These are phyloP conservation scores for Drosophila anomelani DNA, from an alignment of 2,888 invertebrate species.

Conservation along the genomic window DNA sequence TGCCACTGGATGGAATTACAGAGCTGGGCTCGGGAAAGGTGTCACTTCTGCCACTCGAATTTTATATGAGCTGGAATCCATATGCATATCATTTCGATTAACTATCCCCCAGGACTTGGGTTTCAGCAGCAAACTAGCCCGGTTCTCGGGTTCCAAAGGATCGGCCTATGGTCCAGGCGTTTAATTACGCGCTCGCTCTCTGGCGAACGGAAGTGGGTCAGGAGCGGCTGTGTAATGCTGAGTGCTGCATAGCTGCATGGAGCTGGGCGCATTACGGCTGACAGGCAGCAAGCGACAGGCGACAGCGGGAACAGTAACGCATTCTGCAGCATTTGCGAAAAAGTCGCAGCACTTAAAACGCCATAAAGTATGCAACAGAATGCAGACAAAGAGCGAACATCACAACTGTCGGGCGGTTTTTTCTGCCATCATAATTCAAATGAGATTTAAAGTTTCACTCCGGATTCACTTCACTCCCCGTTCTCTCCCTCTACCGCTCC, in stretches of 20 bases:
- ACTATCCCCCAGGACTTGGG: constrained; percentile 13
- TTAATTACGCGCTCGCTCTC: constrained; percentile 40
- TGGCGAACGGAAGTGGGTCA: constrained; percentile 55
- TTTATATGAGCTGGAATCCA: constrained; percentile 15
- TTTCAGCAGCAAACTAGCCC: constrained; percentile 37
- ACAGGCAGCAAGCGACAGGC: constrained; percentile 59
- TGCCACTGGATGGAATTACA: constrained; percentile 12
- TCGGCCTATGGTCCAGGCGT: constrained; percentile 34
- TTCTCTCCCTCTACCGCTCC: background rate
- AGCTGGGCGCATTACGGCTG: constrained; percentile 46
- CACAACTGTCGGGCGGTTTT: constrained; percentile 73
- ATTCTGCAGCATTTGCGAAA: constrained; percentile 59
- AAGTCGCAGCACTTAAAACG: constrained; percentile 66
- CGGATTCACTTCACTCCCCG: constrained; percentile 1
- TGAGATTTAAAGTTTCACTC: constrained; percentile 78
- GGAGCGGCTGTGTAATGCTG: constrained; percentile 31
- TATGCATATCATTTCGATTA: constrained; percentile 24
- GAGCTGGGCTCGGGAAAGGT: background rate
- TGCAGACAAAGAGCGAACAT: constrained; percentile 57
- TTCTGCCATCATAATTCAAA: constrained; percentile 80
- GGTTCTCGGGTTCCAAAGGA: constrained; percentile 29
- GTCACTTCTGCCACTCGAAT: constrained; percentile 14
- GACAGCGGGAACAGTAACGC: constrained; percentile 41
- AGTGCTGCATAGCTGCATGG: constrained; percentile 19
- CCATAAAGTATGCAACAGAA: constrained; percentile 67